Conservation (phyloP, 2,888 invertebrate genomes). For the Trichogramma evanescens region DNA sequence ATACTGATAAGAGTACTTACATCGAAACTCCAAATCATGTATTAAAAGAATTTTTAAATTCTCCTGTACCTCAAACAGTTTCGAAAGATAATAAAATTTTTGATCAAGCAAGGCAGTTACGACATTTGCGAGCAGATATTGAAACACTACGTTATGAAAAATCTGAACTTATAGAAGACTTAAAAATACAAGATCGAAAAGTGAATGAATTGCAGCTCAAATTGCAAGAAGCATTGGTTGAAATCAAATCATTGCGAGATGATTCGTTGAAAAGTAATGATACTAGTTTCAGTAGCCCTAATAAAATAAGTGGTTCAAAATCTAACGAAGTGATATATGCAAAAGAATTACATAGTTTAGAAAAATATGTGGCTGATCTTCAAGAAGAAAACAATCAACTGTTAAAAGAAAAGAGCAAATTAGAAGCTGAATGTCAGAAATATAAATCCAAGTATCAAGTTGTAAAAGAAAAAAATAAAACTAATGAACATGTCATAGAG, state of each 20-base stretch:
- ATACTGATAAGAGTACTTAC: conserved; percentile 17
- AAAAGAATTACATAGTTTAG: conserved; percentile 52
- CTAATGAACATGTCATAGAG: conserved; percentile 30
- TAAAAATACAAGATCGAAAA: conserved; percentile 51
- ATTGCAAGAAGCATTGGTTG: conserved; percentile 42
- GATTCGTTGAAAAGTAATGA: conserved; percentile 15
- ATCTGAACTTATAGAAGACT: conserved; percentile 56
- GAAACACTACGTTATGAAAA: conserved; percentile 60
- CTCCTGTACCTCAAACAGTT: conserved; percentile 35
- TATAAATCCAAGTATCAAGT: conserved; percentile 23
- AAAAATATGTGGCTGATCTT: conserved; percentile 50
- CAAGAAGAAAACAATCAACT: conserved; percentile 52
- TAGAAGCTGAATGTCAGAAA: conserved; percentile 42
- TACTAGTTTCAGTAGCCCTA: background rate
- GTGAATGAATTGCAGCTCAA: conserved; percentile 53
- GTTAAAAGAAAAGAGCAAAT: conserved; percentile 50
- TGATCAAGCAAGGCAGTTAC: conserved; percentile 49
- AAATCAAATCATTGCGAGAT: conserved; percentile 42
- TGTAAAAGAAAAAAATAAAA: conserved; percentile 30
- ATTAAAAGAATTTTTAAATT: conserved; percentile 36
- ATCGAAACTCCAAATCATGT: conserved; percentile 27
- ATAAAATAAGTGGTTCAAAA: background rate
- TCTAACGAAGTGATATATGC: conserved; percentile 37
- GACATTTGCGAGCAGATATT: conserved; percentile 53
- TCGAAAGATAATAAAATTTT: conserved; percentile 38